A percentile compares a stretch with the other conserved stretches of the same genome.
These are phyloP conservation scores for Siderastrea radians DNA, from an alignment of 92 coral and sea anemone genomes.

Conservation along the genomic window DNA sequence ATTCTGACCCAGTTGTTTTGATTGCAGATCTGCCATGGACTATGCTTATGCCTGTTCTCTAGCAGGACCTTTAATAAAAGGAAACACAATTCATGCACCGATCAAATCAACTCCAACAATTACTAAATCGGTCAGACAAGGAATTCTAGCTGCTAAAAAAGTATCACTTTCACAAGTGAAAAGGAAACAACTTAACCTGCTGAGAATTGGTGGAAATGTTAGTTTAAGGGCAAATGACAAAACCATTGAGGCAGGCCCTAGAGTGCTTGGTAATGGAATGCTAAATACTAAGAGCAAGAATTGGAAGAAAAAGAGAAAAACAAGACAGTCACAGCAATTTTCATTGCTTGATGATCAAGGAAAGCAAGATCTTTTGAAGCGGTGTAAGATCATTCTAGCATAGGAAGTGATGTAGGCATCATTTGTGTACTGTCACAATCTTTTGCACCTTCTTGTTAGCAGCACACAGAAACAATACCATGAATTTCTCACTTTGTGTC, in stretches of 20 bases:
- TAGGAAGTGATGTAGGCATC: background rate
- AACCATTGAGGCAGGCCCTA: background rate
- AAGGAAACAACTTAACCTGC: background rate
- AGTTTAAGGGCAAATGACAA: background rate
- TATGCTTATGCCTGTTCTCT: slow-evolving; percentile 78
- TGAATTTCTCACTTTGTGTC: too few relatives aligned
- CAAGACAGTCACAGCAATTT: background rate
- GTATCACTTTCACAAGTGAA: background rate
- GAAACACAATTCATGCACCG: background rate
- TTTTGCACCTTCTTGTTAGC: too few relatives aligned
- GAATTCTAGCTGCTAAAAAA: slow-evolving; percentile 39
- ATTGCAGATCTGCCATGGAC: slow-evolving; percentile 67
- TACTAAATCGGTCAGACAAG: slow-evolving; percentile 58
- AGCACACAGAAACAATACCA: too few relatives aligned
- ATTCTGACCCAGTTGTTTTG: background rate
- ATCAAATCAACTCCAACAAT: slow-evolving; percentile 16
- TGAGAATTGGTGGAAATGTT: background rate
- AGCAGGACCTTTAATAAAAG: slow-evolving; percentile 33
- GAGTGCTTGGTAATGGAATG: background rate
- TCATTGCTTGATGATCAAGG: slow-evolving; percentile 23
- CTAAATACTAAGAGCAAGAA: background rate
- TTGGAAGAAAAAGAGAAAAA: slow-evolving; percentile 14
- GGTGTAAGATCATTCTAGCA: slow-evolving; percentile 24
- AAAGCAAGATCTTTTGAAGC: slow-evolving; percentile 14
- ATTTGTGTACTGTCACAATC: background rate